Evolutionary conservation across 2,797 vertebrate species (phyloP), one percentile per base, ranked within the genome.

Genomic region (Megaceryle alcyon): DNA sequence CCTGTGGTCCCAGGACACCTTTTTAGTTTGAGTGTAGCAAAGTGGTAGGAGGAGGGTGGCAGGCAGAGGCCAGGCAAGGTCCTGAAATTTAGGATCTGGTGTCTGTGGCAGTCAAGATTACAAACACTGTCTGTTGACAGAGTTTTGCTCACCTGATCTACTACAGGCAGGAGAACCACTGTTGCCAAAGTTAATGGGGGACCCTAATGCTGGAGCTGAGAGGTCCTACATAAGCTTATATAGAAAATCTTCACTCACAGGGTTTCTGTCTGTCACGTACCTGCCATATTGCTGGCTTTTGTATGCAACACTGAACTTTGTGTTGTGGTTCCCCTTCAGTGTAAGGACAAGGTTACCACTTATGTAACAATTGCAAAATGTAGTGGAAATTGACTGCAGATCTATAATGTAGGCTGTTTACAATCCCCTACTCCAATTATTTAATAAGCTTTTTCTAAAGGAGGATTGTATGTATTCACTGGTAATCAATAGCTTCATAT

Each of bases 381-480:
- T 63, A 68, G 41, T 56, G 64, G 60, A 46, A 79, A 95, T 93
- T 88, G 86, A 88, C 43, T 18, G 17, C n/a, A 39, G 60, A 84
- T 96, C 87, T 86, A 61, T 70, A 41, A 29, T 0, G 2, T 26
- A 56, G 2, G 15, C 77, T 82, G 31, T 94, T 89, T 68, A 60
- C 68, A 71, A 8, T 4, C 14, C 19, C 5, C 25, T 39, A 18
- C 15, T 16, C 25, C 0, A 1, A 57, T 84, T 82, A 26, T 65
- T 88, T 64, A 80, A n/a, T 90, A 82, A 92, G 22, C 49, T 35
- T n/a, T 28, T 92, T 88, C 79, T 86, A 76, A 90, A 91, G 49
- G 26, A 95, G 31, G 41, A 48, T 39, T 46, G 0, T 35, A 25
- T 81, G 83, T 94, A 82, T 77, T 88, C 7, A 35, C 31, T 59